Conservation (phyloP, 2,888 invertebrate species). For the Ecdyonurus torrentis region DNA sequence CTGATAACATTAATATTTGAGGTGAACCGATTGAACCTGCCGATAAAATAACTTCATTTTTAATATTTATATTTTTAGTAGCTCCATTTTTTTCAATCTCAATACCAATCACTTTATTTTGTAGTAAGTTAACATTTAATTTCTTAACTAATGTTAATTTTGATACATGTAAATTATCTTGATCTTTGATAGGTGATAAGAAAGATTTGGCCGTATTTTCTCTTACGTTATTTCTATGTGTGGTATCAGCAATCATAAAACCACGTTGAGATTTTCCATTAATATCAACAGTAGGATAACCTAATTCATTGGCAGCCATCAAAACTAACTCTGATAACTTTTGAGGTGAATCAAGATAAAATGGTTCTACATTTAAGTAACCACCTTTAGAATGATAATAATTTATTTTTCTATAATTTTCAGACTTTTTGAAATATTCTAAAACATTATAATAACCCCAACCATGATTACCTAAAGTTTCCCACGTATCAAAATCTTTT, state of each 20-base stretch:
- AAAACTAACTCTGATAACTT: conserved; percentile 18
- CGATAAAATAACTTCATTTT: conserved; percentile 65
- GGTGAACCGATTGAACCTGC: conserved; percentile 74
- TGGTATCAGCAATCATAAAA: conserved; percentile 36
- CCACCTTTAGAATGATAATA: conserved; percentile 23
- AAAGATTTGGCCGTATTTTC: conserved; percentile 23
- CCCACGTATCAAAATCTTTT: conserved; percentile 63
- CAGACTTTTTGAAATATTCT: conserved; percentile 13
- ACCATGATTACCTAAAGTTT: conserved; percentile 46
- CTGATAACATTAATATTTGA: conserved; percentile 73
- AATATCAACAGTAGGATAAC: conserved; percentile 27
- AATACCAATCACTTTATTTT: conserved; percentile 37
- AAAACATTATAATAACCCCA: conserved; percentile 50
- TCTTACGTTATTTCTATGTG: conserved; percentile 13
- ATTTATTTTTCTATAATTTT: conserved; percentile 20
- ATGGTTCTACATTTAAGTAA: conserved; percentile 18
- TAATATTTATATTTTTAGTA: conserved; percentile 37
- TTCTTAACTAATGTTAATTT: conserved; percentile 33
- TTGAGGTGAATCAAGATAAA: conserved; percentile 16
- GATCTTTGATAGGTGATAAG: conserved; percentile 27
- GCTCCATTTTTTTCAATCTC: conserved; percentile 40
- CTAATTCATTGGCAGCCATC: conserved; percentile 8
- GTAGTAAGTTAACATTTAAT: conserved; percentile 35
- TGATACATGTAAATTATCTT: conserved; percentile 11
- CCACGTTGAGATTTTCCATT: conserved; percentile 41